Conservation (phyloP, 2,797 vertebrate genomes). For the Gorsachius magnificus region DNA sequence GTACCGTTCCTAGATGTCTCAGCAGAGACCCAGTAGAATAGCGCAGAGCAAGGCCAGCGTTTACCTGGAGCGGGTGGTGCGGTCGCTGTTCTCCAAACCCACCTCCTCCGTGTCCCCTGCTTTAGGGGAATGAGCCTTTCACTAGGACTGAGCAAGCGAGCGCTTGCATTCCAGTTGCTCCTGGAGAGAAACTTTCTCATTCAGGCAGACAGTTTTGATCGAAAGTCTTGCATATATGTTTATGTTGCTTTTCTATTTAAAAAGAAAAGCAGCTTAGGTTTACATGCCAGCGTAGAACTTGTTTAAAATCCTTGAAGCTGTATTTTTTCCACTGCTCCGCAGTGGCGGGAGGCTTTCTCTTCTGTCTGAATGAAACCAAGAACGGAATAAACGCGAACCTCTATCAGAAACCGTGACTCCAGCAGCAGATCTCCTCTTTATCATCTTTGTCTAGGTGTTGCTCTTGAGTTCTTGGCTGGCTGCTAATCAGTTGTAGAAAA, state of each 20-base stretch:
- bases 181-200: neutral
- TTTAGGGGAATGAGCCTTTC: neutral
- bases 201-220: neutral
- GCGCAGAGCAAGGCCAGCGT: neutral
- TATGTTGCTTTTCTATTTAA: neutral
- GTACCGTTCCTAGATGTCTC: fast-evolving
- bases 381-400: neutral
- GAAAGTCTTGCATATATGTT: neutral
- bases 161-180: neutral
- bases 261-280: neutral
- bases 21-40: neutral
- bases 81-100: neutral
- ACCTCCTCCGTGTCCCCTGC: neutral
- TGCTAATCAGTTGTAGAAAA: neutral
- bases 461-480: neutral
- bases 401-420: neutral
- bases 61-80: neutral
- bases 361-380: neutral
- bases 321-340: neutral
- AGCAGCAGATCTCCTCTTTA: neutral
- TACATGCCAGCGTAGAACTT: neutral
- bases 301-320: neutral
- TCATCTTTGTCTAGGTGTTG: neutral
- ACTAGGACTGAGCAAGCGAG: neutral
- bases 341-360: neutral